A percentile compares a stretch with the other conserved stretches of the same genome.
These are phyloP conservation scores for Euglossa dilemma DNA, from an alignment of 1,140 invertebrate species.

Conservation along the genomic window DNA sequence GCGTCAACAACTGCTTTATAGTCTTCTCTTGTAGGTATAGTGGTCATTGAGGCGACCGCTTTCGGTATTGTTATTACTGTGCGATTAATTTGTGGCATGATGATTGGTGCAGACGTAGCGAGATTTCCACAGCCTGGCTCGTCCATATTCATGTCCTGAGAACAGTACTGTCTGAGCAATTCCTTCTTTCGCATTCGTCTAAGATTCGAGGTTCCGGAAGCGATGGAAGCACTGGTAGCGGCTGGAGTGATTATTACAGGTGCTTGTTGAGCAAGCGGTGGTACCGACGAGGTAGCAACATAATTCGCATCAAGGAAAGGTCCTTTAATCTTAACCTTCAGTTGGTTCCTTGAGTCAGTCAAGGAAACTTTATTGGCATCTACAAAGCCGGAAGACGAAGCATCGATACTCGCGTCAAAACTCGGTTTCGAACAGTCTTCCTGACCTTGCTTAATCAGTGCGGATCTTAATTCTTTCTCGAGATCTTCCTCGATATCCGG, in stretches of 20 bases:
- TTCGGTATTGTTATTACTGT: constrained; percentile 92
- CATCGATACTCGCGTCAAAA: constrained; percentile 63
- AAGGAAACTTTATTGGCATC: constrained; percentile 86
- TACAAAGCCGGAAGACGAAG: constrained; percentile 63
- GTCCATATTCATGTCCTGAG: constrained; percentile 93
- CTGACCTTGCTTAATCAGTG: constrained; percentile 83
- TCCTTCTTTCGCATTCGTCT: constrained; percentile 95
- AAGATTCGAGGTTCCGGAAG: constrained; percentile 87
- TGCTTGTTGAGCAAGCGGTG: constrained; percentile 82
- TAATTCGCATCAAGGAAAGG: constrained; percentile 92
- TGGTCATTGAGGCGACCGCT: constrained; percentile 92
- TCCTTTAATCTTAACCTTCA: constrained; percentile 95
- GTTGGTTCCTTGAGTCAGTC: constrained; percentile 90
- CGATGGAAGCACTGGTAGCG: constrained; percentile 75
- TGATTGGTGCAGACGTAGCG: constrained; percentile 82
- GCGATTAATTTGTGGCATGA: constrained; percentile 85
- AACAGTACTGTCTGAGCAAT: constrained; percentile 91
- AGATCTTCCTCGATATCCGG: constrained; percentile 89
- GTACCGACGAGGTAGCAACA: constrained; percentile 82
- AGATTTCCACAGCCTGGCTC: constrained; percentile 84
- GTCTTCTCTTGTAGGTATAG: constrained; percentile 91
- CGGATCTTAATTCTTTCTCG: constrained; percentile 89
- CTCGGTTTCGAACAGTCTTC: constrained; percentile 70
- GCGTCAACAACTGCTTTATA: constrained; percentile 87
- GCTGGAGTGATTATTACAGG: constrained; percentile 82